Conservation (phyloP, 2,888 invertebrate genomes). For the Furcula furcula region DNA sequence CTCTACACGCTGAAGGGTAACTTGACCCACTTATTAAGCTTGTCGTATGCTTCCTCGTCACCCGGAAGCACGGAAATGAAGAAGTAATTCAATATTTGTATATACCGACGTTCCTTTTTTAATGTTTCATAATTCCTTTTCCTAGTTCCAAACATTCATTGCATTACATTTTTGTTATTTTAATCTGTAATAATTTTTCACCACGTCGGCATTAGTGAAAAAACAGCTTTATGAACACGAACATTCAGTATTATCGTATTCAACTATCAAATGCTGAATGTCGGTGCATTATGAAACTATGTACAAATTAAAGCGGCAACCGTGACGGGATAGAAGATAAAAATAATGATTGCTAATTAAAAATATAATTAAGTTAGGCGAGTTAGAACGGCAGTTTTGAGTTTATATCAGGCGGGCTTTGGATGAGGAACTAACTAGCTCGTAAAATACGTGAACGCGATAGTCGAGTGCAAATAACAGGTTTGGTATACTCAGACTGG, state of each 20-base stretch:
- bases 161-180: slow-evolving; percentile 8
- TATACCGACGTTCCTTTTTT: not conserved
- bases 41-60: slow-evolving; percentile 56
- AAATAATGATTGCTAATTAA: slow-evolving; percentile 60
- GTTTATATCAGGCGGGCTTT: slow-evolving; percentile 18
- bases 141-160: no score
- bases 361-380: slow-evolving; percentile 53
- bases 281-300: slow-evolving; percentile 37
- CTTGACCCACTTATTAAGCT: slow-evolving; percentile 76
- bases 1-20: slow-evolving; percentile 72
- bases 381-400: slow-evolving; percentile 28
- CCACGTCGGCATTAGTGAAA: slow-evolving; percentile 15
- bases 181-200: slow-evolving; percentile 5
- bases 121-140: no score
- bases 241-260: slow-evolving; percentile 35
- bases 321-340: slow-evolving; percentile 57
- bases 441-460: slow-evolving; percentile 6
- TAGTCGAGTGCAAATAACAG: slow-evolving; percentile 29
- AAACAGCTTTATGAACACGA: slow-evolving; percentile 27
- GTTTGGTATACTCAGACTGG: slow-evolving; percentile 27
- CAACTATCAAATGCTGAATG: slow-evolving; percentile 32
- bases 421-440: slow-evolving; percentile 16
- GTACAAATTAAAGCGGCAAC: slow-evolving; percentile 51
- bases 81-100: slow-evolving; percentile 50
- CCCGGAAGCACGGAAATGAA: slow-evolving; percentile 55